Evolutionary conservation across 2,888 invertebrate species (phyloP), one percentile per base, ranked within the genome.

Genomic region (Xanthorhoe spadicearia): DNA sequence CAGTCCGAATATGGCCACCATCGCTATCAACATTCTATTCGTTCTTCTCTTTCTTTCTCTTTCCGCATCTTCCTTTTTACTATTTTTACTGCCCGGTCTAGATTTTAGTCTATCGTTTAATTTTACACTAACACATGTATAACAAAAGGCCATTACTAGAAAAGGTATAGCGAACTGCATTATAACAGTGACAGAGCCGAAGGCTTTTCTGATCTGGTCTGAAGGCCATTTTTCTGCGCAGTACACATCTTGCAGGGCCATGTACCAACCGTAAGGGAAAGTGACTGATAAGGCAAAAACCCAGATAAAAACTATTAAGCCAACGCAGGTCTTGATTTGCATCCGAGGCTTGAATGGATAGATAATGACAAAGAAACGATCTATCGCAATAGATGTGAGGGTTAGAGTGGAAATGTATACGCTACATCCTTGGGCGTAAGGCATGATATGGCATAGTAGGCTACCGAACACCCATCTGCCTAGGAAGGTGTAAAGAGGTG

Each of bases 331-430:
- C 71, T 94, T 94, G 65, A 96, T 94, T 86, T 96, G 95, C 96
- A 97, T 97, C 58, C 97, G 94, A 13, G 96, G 97, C 77, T 95
- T 94, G 86, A 97, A 97, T 0, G 98, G 98, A 83, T 97, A 96
- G 68, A 98, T 96, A 78, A 98, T 98, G 62, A 98, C 98, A 82
- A 97, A 96, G 88, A 97, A 98, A 69, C 98, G 94, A 89, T 98
- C 98, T 71, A 98, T 95, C n/a, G 98, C 98, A 74, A 98, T 98
- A 23, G 97, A 97, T 1, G 97, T 98, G 52, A 98, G 93, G 0
- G 98, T 98, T 71, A 98, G 92, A 0, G 98, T 97, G 49, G 97
- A 97, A 74, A 98, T 97, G 87, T 98, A 98, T 52, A 98, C 97
- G 83, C 97, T 97, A 66, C 96, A 96, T 32, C 97, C 97, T 89